Conservation (phyloP, 2,888 invertebrate genomes). For the Cremastobaeus sp. region DNA sequence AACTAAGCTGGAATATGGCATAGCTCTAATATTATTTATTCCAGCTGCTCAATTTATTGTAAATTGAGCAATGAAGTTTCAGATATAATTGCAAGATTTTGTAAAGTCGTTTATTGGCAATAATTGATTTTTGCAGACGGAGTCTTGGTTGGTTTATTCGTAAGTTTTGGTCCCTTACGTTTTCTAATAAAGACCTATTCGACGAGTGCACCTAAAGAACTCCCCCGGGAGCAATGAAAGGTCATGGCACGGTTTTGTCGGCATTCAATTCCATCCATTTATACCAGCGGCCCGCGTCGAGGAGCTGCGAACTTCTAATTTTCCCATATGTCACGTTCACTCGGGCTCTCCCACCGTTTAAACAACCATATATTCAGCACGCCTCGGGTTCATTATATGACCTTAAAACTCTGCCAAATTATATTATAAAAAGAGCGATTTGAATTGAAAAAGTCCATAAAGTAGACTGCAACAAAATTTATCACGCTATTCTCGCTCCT, state of each 20-base stretch:
- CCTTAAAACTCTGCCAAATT: slow-evolving; percentile 20
- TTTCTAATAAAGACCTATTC: slow-evolving; percentile 75
- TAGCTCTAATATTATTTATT: too few relatives aligned
- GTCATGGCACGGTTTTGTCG: slow-evolving; percentile 60
- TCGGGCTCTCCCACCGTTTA: slow-evolving; percentile 59
- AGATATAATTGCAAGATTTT: too few relatives aligned
- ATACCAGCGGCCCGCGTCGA: slow-evolving; percentile 61
- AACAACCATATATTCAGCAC: slow-evolving; percentile 64
- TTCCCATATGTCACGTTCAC: slow-evolving; percentile 66
- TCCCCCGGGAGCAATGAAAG: slow-evolving; percentile 73
- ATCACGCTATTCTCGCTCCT: too few relatives aligned
- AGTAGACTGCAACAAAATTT: too few relatives aligned
- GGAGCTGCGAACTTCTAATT: slow-evolving; percentile 71
- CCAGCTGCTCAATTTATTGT: too few relatives aligned
- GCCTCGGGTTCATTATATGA: slow-evolving; percentile 41
- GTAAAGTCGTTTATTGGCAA: too few relatives aligned
- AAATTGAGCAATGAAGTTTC: too few relatives aligned
- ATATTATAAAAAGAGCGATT: slow-evolving; percentile 16
- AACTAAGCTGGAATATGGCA: too few relatives aligned
- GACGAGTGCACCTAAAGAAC: slow-evolving; percentile 67
- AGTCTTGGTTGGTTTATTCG: too few relatives aligned
- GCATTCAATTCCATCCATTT: slow-evolving; percentile 74
- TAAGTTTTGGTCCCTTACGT: slow-evolving; percentile 10
- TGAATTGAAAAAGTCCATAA: slow-evolving; percentile 2
- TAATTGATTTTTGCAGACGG: too few relatives aligned